Evolutionary conservation across 2,888 invertebrate genomes (phyloP).

Genomic region (Harpagoxenus sublaevis): DNA sequence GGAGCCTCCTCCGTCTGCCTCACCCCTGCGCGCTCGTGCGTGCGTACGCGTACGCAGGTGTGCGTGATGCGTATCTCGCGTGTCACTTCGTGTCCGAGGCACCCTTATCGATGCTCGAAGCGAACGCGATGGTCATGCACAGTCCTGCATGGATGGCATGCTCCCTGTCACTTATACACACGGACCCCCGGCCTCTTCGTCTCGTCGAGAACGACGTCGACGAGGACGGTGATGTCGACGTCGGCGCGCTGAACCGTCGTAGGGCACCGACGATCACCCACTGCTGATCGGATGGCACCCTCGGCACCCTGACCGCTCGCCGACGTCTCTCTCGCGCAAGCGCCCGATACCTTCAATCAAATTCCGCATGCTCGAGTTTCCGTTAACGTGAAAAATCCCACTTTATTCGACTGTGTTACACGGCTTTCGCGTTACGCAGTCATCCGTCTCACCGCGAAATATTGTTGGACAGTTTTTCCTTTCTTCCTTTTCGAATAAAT

Average conservation of each 20-base stretch:
- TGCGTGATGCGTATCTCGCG: conserved; percentile 22
- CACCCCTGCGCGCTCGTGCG: conserved; percentile 34
- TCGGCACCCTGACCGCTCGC: conserved; percentile 61
- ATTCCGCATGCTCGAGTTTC: conserved; percentile 76
- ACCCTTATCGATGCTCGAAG: conserved; percentile 42
- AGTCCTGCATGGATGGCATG: conserved; percentile 60
- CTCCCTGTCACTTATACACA: conserved; percentile 28
- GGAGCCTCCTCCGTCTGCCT: conserved; percentile 42
- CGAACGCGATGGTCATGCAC: conserved; percentile 60
- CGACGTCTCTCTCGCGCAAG: conserved; percentile 69
- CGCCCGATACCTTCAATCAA: conserved; percentile 74
- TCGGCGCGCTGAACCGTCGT: conserved; percentile 52
- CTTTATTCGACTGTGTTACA: conserved; percentile 35
- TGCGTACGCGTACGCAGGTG: conserved; percentile 29
- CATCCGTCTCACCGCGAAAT: conserved; percentile 11
- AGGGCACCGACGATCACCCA: conserved; percentile 71
- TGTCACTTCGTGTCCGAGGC: conserved; percentile 44
- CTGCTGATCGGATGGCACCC: conserved; percentile 65
- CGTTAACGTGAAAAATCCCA: conserved; percentile 53
- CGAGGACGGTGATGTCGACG: background rate
- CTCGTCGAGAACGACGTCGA: conserved; percentile 10
- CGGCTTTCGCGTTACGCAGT: conserved; percentile 13
- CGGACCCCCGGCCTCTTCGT: conserved; percentile 41
- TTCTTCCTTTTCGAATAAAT: background rate
- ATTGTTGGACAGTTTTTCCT: background rate